Evolutionary conservation across 2,797 vertebrate genomes (phyloP), one percentile per base, ranked within the genome.

Genomic region (Benthosema pterotum): DNA sequence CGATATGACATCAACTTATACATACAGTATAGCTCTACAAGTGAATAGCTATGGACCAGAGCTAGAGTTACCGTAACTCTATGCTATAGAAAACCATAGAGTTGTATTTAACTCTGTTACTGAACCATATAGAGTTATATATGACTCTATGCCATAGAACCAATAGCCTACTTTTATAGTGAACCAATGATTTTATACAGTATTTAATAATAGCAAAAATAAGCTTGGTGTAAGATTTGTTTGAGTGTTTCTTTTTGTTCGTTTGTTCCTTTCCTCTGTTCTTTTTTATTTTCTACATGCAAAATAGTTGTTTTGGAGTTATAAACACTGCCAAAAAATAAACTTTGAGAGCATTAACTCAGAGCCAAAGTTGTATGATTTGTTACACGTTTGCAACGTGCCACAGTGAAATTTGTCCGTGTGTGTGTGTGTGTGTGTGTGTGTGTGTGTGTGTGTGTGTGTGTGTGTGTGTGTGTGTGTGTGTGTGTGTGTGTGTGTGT

Each of bases 161-260:
- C 89, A 89, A 92, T 92, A n/a, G n/a, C n/a, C n/a, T n/a, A 90
- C 88, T 88, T 90, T 87, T 78, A 25, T 72, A 86, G 86, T 74
- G 56, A 83, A 67, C 77, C 63, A 65, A 54, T 82, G 73, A 86
- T 80, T 89, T 87, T 38, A 38, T 38, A 38, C 32, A 38, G 32
- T 92, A 92, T 92, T 91, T 89, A 90, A 87, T 87, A 83, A 72
- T 45, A 68, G 63, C 32, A 38, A 38, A 38, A 82, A 85, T 85
- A 79, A 84, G 71, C 73, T 87, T 74, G 55, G 60, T 51, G 18
- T 83, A 80, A n/a, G 76, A 62, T 61, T 62, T 52, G 81, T 85
- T 74, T 86, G 77, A 76, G 74, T 85, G 75, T 65, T 63, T 72
- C 52, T 72, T 78, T 74, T 78, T 61, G 86, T 85, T 86, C n/a